Evolutionary conservation across 2,797 vertebrate genomes (phyloP).

Genomic region (Clamator glandarius): DNA sequence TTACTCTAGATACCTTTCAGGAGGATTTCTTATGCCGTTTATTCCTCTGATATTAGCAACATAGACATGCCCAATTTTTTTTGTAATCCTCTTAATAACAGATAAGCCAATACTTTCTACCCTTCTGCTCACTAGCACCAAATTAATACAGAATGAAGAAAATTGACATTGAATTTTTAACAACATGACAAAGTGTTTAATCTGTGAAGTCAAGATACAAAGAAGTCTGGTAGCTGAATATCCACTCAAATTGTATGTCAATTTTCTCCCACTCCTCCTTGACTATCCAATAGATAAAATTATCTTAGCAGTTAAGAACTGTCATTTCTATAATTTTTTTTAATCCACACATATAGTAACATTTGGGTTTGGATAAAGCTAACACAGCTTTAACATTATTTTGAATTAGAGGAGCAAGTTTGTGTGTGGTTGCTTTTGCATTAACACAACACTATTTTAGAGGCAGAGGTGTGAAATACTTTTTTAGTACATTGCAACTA

Average conservation of each 20-base stretch:
- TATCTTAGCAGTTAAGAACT: neutral
- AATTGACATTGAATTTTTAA: neutral
- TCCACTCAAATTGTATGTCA: neutral
- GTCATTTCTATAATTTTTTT: neutral
- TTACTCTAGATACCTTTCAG: neutral
- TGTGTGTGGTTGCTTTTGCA: neutral
- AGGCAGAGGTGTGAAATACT: neutral
- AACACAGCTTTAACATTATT: neutral
- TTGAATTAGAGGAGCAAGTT: neutral
- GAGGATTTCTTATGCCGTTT: neutral
- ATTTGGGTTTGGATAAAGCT: neutral
- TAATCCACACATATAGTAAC: neutral
- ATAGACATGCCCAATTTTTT: neutral
- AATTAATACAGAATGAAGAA: neutral
- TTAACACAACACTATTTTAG: neutral
- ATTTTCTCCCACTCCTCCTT: neutral
- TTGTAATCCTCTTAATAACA: neutral
- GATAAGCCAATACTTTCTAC: neutral
- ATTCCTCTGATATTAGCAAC: neutral
- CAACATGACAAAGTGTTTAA: neutral
- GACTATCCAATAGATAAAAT: neutral
- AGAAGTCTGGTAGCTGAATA: neutral
- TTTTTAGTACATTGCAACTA: neutral
- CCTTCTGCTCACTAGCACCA: rapidly evolving
- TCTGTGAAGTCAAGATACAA: neutral